phyloP scores from a whole-genome alignment of 1,140 invertebrate species.

The Leptopilina clavipes region DNA sequence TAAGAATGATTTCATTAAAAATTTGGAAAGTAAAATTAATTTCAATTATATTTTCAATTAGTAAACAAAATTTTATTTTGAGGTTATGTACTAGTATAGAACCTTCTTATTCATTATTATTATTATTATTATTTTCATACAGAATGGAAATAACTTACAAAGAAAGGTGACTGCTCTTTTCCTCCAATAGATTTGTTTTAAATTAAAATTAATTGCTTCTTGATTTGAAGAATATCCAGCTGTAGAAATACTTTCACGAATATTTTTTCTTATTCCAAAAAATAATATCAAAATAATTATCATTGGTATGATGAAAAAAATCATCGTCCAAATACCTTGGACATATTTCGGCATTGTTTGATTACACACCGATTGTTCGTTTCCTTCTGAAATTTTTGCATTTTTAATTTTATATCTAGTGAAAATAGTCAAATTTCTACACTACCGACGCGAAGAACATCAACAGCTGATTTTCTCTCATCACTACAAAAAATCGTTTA shows the following conservation, averaged over 20 bases:
- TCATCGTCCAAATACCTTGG: background rate
- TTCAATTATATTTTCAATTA: background rate
- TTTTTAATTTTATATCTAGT: no score
- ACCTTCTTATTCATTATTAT: no score
- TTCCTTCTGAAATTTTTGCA: background rate
- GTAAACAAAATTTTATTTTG: background rate
- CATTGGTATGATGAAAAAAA: background rate
- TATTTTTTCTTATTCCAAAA: background rate
- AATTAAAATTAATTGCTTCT: conserved; percentile 1
- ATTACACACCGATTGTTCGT: background rate
- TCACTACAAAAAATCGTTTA: no score
- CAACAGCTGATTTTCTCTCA: no score
- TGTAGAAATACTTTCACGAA: background rate
- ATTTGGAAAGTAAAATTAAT: no score
- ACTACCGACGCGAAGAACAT: no score
- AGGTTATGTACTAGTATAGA: no score
- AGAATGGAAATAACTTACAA: background rate
- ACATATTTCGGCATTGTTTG: conserved; percentile 1
- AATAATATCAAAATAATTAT: conserved; percentile 6
- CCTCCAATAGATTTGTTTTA: background rate
- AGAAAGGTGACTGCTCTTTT: background rate
- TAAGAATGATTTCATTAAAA: no score
- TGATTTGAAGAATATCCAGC: background rate
- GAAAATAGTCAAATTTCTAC: no score
- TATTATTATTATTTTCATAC: no score